phyloP scores from a whole-genome alignment of 2,888 invertebrate species.

The Hypercompe scribonia region DNA sequence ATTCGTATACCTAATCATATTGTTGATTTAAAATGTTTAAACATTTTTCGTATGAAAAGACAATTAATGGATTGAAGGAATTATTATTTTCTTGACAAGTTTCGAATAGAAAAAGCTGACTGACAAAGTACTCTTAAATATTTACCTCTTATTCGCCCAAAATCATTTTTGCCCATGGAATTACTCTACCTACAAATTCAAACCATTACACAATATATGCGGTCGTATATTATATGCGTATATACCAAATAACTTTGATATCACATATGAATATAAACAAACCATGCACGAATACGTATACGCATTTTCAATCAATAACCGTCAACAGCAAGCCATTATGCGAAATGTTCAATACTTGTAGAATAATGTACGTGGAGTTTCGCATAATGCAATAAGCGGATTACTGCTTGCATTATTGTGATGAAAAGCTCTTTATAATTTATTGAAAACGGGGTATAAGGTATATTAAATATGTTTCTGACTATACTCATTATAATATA shows the following conservation, averaged over 20 bases:
- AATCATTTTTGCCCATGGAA: not conserved
- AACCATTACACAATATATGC: not conserved
- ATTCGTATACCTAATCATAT: too few species aligned
- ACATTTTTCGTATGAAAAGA: not conserved
- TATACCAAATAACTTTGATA: not conserved
- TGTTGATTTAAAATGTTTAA: too few species aligned
- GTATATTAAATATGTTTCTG: constrained; percentile 5
- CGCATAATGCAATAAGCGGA: constrained; percentile 31
- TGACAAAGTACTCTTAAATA: not conserved
- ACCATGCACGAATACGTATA: not conserved
- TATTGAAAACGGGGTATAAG: constrained; percentile 14
- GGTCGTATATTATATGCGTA: not conserved
- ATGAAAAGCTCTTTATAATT: constrained; percentile 35
- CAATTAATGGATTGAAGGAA: not conserved
- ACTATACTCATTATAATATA: not conserved
- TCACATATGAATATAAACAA: not conserved
- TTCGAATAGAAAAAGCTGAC: not conserved
- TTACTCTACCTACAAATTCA: not conserved
- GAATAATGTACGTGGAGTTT: constrained; percentile 3
- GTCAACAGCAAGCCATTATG: constrained; percentile 7
- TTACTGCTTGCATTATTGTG: constrained; percentile 29
- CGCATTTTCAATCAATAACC: not conserved
- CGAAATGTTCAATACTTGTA: constrained; percentile 11
- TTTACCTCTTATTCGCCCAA: too few species aligned
- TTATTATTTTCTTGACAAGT: not conserved